Evolutionary conservation across 2,797 vertebrate species (phyloP).

Genomic region (Melanotaenia boesemani): DNA sequence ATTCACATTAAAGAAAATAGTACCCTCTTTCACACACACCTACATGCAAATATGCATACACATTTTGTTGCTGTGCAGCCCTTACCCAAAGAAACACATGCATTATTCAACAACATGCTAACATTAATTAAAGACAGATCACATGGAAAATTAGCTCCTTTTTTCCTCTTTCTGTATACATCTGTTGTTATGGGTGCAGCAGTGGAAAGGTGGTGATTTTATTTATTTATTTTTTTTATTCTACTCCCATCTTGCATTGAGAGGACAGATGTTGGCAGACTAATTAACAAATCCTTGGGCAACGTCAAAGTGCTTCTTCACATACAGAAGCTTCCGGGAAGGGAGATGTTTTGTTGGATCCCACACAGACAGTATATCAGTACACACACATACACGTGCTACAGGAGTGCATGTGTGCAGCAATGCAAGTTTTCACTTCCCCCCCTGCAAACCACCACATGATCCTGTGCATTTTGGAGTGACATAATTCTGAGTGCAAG

Average conservation of each 20-base stretch:
- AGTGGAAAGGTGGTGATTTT: conserved; percentile 51
- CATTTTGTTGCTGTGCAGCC: conserved; percentile 14
- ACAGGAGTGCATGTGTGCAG: conserved; percentile 17
- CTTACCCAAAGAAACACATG: conserved; percentile 39
- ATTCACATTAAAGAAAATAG: conserved; percentile 48
- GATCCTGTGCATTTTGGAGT: conserved; percentile 26
- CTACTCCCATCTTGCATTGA: conserved; percentile 68
- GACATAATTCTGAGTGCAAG: conserved; percentile 36
- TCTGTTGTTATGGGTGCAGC: conserved; percentile 69
- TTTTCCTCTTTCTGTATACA: conserved; percentile 52
- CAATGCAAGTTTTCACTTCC: conserved; percentile 1
- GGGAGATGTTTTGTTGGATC: conserved; percentile 55
- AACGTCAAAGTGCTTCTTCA: conserved; percentile 54
- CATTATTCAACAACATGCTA: conserved; percentile 68
- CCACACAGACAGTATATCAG: conserved; percentile 55
- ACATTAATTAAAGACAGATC: conserved; percentile 64
- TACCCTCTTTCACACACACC: conserved; percentile 23
- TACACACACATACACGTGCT: conserved; percentile 9
- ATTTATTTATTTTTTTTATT: conserved; percentile 45
- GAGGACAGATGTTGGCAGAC: conserved; percentile 79
- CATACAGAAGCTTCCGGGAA: conserved; percentile 44
- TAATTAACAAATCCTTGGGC: conserved; percentile 81
- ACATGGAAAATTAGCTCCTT: conserved; percentile 26
- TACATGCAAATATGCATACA: conserved; percentile 22
- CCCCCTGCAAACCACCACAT: conserved; percentile 8